Evolutionary conservation across 2,797 vertebrate species (phyloP), one percentile per base, ranked within the genome.

Genomic region (Poecilia velifera): DNA sequence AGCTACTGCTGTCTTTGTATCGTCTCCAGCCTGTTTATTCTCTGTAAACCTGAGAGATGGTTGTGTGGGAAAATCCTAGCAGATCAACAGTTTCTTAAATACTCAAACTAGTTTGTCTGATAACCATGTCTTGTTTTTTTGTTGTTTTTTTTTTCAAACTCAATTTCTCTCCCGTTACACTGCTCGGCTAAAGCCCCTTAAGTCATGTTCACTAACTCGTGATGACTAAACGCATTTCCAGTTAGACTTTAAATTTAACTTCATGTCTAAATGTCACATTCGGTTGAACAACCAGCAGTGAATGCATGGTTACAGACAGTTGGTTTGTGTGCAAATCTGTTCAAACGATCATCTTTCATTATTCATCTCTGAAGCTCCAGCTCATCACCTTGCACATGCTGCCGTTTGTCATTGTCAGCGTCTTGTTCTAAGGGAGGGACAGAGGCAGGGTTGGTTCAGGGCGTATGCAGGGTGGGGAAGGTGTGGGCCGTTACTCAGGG

Each of bases 321-420:
- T 81, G 72, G 77, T 79, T 36, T 79, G 78, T 73, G 71, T 78
- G 76, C 62, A 36, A 49, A 59, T 34, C 31, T 1, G 68, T 53
- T 86, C 73, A 74, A 72, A 72, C 34, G 51, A 73, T 43, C 14
- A 25, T 20, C 14, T 70, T 71, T 18, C 53, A 45, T 71, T 51
- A 91, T 91, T 93, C 92, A 93, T 94, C 76, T 91, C 83, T 87
- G 85, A 82, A 92, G 81, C 78, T 81, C 10, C 76, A 53, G 81
- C 81, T 86, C 90, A 77, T 39, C 76, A 9, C 1, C 72, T 87
- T 76, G 66, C 74, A 82, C 59, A 36, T 25, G 4, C 72, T 25
- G 4, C 72, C 39, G 31, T 51, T 13, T 39, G 31, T 39, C 64
- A n/a, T 41, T 41, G 62, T 68, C 47, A 68, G 64, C 31, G 66